A percentile compares a stretch with the other conserved stretches of the same genome.
These are phyloP conservation scores for Oreochromis tanganicae DNA, from an alignment of 2,113 vertebrate species.

Conservation along the genomic window DNA sequence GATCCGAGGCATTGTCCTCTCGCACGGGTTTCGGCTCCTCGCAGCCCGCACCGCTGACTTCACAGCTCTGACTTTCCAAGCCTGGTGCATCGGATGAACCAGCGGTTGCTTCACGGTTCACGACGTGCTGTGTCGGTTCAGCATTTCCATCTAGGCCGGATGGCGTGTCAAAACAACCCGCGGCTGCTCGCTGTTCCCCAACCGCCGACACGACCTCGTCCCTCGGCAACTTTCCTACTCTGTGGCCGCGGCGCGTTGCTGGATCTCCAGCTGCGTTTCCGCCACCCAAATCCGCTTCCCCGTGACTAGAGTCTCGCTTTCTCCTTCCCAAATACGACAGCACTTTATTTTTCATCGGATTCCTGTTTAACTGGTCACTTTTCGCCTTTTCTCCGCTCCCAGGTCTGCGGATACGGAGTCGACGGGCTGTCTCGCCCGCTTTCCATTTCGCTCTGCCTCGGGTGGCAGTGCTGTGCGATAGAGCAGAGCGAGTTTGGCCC, in stretches of 20 bases:
- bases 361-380: slow-evolving; percentile 30
- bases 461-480: slow-evolving; percentile 7
- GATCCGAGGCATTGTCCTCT: slow-evolving; percentile 64
- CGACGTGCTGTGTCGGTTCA: not conserved
- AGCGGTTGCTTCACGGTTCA: not conserved
- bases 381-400: not conserved
- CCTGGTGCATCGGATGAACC: slow-evolving; percentile 32
- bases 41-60: slow-evolving; percentile 29
- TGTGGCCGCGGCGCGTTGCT: slow-evolving; percentile 44
- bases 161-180: not conserved
- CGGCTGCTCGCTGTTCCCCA: not conserved
- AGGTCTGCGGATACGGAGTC: slow-evolving; percentile 5
- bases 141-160: not conserved
- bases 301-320: slow-evolving; percentile 32
- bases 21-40: slow-evolving; percentile 11
- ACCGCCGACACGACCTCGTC: slow-evolving; percentile 50
- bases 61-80: slow-evolving; percentile 10
- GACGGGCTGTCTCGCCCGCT: not conserved
- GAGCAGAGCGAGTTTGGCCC: slow-evolving; percentile 66
- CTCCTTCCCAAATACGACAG: slow-evolving; percentile 53
- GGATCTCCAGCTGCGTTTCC: slow-evolving; percentile 25
- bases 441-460: slow-evolving; percentile 40
- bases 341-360: slow-evolving; percentile 66
- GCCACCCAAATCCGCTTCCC: not conserved
- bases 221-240: slow-evolving; percentile 57